phyloP scores from a whole-genome alignment of 2,113 vertebrate species.

The Procavia capensis region DNA sequence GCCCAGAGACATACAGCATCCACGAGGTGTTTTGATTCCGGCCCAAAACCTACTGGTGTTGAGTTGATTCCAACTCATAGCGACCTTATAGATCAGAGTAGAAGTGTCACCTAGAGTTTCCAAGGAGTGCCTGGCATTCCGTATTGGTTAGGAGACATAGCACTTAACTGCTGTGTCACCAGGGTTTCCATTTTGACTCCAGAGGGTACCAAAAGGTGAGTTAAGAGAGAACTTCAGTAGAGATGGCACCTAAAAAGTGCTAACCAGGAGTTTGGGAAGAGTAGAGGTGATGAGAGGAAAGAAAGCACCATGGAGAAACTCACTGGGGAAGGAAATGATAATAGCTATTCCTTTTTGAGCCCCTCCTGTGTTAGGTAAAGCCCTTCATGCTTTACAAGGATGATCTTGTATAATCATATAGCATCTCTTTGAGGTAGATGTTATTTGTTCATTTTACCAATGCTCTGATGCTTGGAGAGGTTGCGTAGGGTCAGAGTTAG shows the following conservation, averaged over 20 bases:
- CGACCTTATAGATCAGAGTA: too few relatives aligned
- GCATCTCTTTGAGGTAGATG: neutral
- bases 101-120: too few relatives aligned
- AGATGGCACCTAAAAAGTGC: neutral
- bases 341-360: neutral
- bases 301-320: neutral
- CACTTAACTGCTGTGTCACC: too few relatives aligned
- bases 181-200: too few relatives aligned
- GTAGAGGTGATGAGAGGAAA: neutral
- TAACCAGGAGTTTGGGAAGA: neutral
- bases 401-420: neutral
- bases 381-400: neutral
- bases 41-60: too few relatives aligned
- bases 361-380: neutral
- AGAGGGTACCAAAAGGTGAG: neutral
- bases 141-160: too few relatives aligned
- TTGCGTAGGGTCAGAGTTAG: neutral
- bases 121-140: too few relatives aligned
- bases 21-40: neutral
- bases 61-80: too few relatives aligned
- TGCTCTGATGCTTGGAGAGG: conserved; percentile 10
- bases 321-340: neutral
- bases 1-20: neutral
- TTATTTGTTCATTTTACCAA: neutral
- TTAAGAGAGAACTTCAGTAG: neutral